Conservation (phyloP, 2,888 invertebrate species). For the Conops quadrifasciatus region DNA sequence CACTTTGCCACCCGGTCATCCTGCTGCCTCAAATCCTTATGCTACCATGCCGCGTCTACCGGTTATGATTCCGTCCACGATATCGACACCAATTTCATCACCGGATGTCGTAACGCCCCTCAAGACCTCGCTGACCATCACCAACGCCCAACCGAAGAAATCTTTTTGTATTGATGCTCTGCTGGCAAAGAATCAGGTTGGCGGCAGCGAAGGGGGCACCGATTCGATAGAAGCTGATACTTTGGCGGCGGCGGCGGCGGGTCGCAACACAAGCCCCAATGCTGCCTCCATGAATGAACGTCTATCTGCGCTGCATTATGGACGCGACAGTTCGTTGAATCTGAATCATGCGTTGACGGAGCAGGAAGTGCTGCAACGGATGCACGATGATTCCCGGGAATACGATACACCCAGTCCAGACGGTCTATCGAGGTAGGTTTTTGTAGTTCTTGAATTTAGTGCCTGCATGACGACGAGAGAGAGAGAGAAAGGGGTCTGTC, state of each 20-base stretch:
- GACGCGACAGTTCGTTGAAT: slow-evolving; percentile 49
- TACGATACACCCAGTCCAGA: slow-evolving; percentile 65
- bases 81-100: slow-evolving; percentile 40
- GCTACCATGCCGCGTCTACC: slow-evolving; percentile 56
- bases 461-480: too few relatives aligned
- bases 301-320: slow-evolving; percentile 53
- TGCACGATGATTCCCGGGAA: slow-evolving; percentile 61
- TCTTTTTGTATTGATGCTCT: slow-evolving; percentile 93
- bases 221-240: neutral
- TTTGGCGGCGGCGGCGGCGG: neutral
- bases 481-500: too few relatives aligned
- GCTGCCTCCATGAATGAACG: slow-evolving; percentile 53
- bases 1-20: slow-evolving; percentile 47
- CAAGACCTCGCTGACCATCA: slow-evolving; percentile 38
- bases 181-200: slow-evolving; percentile 70
- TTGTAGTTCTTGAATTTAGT: too few relatives aligned
- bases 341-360: slow-evolving; percentile 56
- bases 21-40: slow-evolving; percentile 25
- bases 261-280: neutral
- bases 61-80: slow-evolving; percentile 46
- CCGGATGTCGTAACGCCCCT: slow-evolving; percentile 38
- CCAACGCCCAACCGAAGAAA: slow-evolving; percentile 68
- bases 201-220: neutral
- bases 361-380: slow-evolving; percentile 60
- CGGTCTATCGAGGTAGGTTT: slow-evolving; percentile 64